Conservation (phyloP, 2,888 invertebrate genomes). For the Muschampia staudingeri region DNA sequence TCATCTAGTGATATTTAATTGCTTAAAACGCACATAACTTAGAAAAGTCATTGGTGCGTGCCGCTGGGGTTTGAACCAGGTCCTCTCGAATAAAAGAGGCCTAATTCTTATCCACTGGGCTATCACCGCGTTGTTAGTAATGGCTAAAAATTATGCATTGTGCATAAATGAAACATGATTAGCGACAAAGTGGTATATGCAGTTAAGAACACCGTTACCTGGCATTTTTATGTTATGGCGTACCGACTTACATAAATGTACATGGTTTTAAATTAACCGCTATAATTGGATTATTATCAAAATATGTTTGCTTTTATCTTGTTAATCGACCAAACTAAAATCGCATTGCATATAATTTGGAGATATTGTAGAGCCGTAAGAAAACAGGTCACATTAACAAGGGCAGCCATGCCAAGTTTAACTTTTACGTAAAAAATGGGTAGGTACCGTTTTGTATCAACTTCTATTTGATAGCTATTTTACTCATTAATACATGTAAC, state of each 20-base stretch:
- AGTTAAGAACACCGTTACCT: constrained; percentile 8
- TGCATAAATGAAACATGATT: constrained; percentile 27
- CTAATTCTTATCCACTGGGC: too few species aligned
- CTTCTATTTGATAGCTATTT: background rate
- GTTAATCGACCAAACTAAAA: background rate
- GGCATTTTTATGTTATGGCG: background rate
- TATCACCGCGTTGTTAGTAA: background rate
- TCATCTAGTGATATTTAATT: too few species aligned
- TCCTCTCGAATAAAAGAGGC: too few species aligned
- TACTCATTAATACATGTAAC: background rate
- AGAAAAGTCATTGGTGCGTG: too few species aligned
- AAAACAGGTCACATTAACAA: background rate
- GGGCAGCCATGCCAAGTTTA: background rate
- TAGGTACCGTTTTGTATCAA: background rate
- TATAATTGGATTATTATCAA: background rate
- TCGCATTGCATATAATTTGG: background rate
- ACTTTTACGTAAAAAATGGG: background rate
- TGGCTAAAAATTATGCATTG: background rate
- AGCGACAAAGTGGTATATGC: constrained; percentile 23
- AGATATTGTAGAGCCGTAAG: too few species aligned
- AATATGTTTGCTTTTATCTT: background rate
- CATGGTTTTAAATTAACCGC: constrained; percentile 14
- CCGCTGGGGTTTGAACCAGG: too few species aligned
- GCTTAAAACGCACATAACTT: too few species aligned
- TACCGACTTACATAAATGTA: background rate